These are phyloP conservation scores for Sebastiscus tertius DNA, from an alignment of 2,797 vertebrate species.

Conservation along the genomic window DNA sequence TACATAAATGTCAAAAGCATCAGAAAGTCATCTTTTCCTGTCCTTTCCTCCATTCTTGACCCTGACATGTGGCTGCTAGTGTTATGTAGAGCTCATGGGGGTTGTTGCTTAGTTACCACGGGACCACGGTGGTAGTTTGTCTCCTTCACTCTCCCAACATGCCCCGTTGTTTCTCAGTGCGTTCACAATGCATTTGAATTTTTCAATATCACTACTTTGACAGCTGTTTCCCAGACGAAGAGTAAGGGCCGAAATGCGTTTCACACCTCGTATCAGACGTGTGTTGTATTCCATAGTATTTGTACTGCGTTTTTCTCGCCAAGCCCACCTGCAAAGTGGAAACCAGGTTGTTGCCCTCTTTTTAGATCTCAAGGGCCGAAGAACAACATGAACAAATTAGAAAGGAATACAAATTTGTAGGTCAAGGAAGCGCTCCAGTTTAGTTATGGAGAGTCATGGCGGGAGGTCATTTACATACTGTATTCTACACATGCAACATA, in stretches of 20 bases:
- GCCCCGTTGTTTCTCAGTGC: not conserved
- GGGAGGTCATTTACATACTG: slow-evolving; percentile 6
- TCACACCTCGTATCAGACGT: not conserved
- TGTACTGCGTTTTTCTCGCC: not conserved
- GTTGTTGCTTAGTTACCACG: slow-evolving; percentile 27
- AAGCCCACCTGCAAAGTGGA: slow-evolving; percentile 1
- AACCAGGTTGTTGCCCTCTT: slow-evolving; percentile 20
- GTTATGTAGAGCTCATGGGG: not conserved
- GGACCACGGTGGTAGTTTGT: not conserved
- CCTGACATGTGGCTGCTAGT: not conserved
- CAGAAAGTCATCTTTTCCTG: not conserved
- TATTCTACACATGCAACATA: slow-evolving; percentile 5
- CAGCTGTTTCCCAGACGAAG: not conserved
- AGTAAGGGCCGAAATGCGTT: not conserved
- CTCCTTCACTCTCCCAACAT: not conserved
- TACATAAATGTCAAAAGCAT: not conserved
- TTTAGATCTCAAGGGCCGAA: slow-evolving; percentile 33
- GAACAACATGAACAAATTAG: slow-evolving; percentile 58
- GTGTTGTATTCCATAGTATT: not conserved
- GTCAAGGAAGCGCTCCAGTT: slow-evolving; percentile 48
- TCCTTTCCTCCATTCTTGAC: not conserved
- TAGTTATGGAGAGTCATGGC: slow-evolving; percentile 15
- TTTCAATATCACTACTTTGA: not conserved
- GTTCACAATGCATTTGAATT: not conserved
- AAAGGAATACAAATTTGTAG: slow-evolving; percentile 62